A percentile compares a stretch with the other conserved stretches of the same genome.
Evolutionary conservation across 92 coral and sea anemone genomes (phyloP).

Genomic region (Actinostola sp.): DNA sequence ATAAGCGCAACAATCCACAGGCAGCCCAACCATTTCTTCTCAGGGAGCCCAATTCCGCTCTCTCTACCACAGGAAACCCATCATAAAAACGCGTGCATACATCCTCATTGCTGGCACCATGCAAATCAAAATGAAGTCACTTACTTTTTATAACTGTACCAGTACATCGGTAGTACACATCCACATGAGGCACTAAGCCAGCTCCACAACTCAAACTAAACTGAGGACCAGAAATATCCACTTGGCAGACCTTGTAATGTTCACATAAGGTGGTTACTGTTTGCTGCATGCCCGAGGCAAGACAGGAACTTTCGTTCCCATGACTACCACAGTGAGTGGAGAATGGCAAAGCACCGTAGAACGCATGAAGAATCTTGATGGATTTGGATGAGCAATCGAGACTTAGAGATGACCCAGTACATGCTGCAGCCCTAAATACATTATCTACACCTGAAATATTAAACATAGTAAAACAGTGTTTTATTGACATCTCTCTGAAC

Average conservation of each 20-base stretch:
- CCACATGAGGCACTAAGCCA: constrained; percentile 38
- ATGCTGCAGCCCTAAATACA: constrained; percentile 13
- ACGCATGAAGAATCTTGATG: constrained; percentile 51
- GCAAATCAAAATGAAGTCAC: constrained; percentile 1
- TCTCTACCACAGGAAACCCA: not conserved
- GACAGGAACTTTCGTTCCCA: constrained; percentile 17
- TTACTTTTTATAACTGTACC: constrained; percentile 53
- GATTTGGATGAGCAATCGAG: constrained; percentile 56
- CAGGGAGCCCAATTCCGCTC: not conserved
- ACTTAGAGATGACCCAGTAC: constrained; percentile 24
- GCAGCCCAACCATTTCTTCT: too few relatives aligned
- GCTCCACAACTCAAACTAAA: constrained; percentile 35
- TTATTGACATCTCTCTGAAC: not conserved
- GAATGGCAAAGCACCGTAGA: constrained; percentile 37
- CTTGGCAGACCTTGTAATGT: constrained; percentile 37
- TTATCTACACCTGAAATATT: constrained; percentile 35
- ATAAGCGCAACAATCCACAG: too few relatives aligned
- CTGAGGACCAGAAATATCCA: constrained; percentile 22
- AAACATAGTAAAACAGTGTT: not conserved
- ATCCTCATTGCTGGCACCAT: not conserved
- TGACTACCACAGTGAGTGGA: constrained; percentile 41
- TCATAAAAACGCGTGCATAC: not conserved
- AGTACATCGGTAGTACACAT: constrained; percentile 69
- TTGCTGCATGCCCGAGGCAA: constrained; percentile 9
- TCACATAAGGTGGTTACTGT: constrained; percentile 45